These are phyloP conservation scores for Porites lobata DNA, from an alignment of 92 coral and sea anemone species.

Conservation along the genomic window DNA sequence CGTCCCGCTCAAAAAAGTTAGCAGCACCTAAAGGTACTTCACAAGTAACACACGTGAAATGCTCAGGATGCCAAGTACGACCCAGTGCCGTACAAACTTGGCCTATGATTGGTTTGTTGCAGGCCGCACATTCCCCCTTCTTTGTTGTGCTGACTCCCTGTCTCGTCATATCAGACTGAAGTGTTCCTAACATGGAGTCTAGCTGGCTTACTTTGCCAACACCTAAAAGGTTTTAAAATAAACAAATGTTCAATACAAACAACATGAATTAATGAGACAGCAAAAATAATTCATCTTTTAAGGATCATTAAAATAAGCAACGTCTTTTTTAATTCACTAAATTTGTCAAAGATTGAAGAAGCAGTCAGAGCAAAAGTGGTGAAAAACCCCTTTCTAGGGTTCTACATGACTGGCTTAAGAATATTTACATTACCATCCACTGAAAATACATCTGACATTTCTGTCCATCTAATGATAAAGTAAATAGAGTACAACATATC, in stretches of 20 bases:
- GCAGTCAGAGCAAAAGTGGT: no score
- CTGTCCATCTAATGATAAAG: no score
- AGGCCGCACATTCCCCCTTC: slow-evolving; percentile 97
- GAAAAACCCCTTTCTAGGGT: no score
- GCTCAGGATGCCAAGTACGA: slow-evolving; percentile 99
- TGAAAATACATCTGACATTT: no score
- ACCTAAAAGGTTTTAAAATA: slow-evolving; percentile 11
- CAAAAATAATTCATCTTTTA: no score
- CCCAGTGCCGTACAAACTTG: slow-evolving; percentile 99
- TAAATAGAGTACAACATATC: no score
- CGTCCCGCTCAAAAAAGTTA: slow-evolving; percentile 99
- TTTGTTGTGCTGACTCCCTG: slow-evolving; percentile 99
- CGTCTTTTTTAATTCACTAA: no score
- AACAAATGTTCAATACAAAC: not conserved
- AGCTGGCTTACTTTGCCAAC: slow-evolving; percentile 98
- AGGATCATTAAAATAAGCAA: no score
- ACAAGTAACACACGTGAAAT: slow-evolving; percentile 96
- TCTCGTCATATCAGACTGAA: slow-evolving; percentile 97
- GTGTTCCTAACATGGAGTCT: slow-evolving; percentile 97
- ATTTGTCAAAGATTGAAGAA: no score
- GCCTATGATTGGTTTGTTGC: slow-evolving; percentile 98
- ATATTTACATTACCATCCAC: no score
- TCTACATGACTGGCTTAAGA: no score
- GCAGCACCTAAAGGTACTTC: slow-evolving; percentile 94
- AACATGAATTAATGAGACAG: no score